These are phyloP conservation scores for Philotrypesis tridentata DNA, from an alignment of 1,140 invertebrate genomes.

Conservation along the genomic window DNA sequence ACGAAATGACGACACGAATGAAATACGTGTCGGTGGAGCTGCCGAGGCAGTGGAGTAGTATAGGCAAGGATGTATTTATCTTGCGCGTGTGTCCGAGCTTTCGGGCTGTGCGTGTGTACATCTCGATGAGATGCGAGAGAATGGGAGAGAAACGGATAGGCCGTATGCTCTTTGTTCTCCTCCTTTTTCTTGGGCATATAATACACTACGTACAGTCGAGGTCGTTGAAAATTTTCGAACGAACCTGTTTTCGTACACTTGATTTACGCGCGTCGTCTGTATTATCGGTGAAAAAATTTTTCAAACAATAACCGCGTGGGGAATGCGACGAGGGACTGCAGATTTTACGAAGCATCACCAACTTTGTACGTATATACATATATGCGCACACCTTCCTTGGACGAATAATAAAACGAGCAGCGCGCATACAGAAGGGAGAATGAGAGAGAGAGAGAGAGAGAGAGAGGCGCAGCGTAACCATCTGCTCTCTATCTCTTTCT, in stretches of 20 bases:
- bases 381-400: too few species aligned
- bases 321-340: too few species aligned
- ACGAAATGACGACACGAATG: slow-evolving; percentile 48
- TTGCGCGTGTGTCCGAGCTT: slow-evolving; percentile 7
- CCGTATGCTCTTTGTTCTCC: too few species aligned
- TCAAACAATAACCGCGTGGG: too few species aligned
- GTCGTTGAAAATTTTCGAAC: too few species aligned
- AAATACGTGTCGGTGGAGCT: slow-evolving; percentile 33
- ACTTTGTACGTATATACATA: background rate
- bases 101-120: background rate
- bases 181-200: too few species aligned
- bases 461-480: background rate
- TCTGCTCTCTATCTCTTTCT: background rate
- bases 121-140: slow-evolving; percentile 35
- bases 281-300: too few species aligned
- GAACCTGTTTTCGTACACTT: too few species aligned
- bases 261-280: too few species aligned
- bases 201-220: too few species aligned
- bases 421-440: background rate
- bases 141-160: too few species aligned
- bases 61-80: slow-evolving; percentile 41
- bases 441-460: background rate
- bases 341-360: slow-evolving; percentile 3
- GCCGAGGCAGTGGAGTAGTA: background rate
- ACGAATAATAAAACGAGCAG: background rate